A percentile compares a stretch with the other conserved stretches of the same genome.
Conservation (phyloP, 2,113 vertebrate species). For the Ahaetulla prasina region DNA sequence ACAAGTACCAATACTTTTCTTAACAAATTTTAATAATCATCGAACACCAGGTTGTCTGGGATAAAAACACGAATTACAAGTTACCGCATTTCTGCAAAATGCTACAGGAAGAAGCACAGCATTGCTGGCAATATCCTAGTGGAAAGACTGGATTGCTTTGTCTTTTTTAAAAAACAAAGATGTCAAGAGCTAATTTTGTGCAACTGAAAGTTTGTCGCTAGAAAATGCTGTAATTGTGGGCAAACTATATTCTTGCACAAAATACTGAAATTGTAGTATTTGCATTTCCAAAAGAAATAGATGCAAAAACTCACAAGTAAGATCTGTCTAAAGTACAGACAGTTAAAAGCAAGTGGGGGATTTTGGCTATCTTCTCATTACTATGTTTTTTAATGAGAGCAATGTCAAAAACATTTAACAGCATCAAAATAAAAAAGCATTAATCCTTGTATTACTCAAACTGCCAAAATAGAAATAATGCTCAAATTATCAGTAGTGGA, state of each 20-base stretch:
- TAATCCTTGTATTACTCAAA: constrained; percentile 43
- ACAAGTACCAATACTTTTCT: constrained; percentile 55
- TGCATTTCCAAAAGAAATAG: constrained; percentile 44
- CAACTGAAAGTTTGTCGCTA: constrained; percentile 29
- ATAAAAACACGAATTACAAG: constrained; percentile 59
- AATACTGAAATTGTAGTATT: constrained; percentile 45
- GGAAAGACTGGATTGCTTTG: constrained; percentile 39
- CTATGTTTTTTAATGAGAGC: constrained; percentile 18
- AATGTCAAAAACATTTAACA: constrained; percentile 4
- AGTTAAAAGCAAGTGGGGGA: constrained; percentile 29
- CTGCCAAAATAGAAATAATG: constrained; percentile 30
- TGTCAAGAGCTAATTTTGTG: constrained; percentile 40
- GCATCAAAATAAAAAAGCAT: constrained; percentile 26
- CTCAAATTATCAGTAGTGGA: constrained; percentile 31
- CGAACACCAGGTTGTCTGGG: constrained; percentile 49
- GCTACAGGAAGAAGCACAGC: constrained; percentile 43
- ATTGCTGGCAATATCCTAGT: constrained; percentile 41
- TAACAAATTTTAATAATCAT: constrained; percentile 65
- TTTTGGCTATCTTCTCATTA: constrained; percentile 33
- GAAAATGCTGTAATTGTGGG: constrained; percentile 34
- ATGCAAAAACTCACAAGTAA: constrained; percentile 27
- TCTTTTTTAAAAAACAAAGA: constrained; percentile 13
- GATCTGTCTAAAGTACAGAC: constrained; percentile 25
- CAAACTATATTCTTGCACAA: constrained; percentile 49
- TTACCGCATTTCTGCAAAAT: constrained; percentile 40